A percentile compares a stretch with the other conserved stretches of the same genome.
These are phyloP conservation scores for Holcopasites calliopsidis DNA, from an alignment of 1,140 invertebrate species.

Conservation along the genomic window DNA sequence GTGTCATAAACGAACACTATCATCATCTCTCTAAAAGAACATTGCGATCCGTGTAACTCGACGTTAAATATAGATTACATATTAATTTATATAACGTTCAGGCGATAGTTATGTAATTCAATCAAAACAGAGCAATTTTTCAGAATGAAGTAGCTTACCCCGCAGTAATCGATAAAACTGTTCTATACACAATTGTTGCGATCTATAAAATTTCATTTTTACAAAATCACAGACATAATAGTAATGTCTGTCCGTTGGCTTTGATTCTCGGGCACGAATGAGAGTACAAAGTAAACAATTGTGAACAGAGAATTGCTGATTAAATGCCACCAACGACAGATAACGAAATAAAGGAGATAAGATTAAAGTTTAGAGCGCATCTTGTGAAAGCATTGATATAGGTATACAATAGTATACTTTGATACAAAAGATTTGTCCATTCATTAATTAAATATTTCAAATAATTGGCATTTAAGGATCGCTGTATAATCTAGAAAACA, in stretches of 20 bases:
- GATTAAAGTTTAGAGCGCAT: slow-evolving; percentile 40
- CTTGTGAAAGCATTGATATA: not conserved
- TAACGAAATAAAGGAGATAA: slow-evolving; percentile 45
- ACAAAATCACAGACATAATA: slow-evolving; percentile 35
- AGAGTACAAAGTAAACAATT: slow-evolving; percentile 33
- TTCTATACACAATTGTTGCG: slow-evolving; percentile 16
- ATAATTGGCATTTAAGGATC: too few relatives aligned
- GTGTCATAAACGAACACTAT: slow-evolving; percentile 94
- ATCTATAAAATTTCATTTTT: slow-evolving; percentile 46
- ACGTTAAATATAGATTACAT: not conserved
- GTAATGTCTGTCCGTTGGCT: slow-evolving; percentile 13
- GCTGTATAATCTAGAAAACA: too few relatives aligned
- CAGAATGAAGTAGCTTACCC: slow-evolving; percentile 41
- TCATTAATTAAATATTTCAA: too few relatives aligned
- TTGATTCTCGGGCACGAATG: slow-evolving; percentile 19
- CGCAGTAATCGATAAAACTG: slow-evolving; percentile 36
- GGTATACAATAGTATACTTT: not conserved
- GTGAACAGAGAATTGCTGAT: slow-evolving; percentile 21
- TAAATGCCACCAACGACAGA: slow-evolving; percentile 35
- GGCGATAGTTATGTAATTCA: not conserved
- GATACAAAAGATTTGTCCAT: too few relatives aligned
- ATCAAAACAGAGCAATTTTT: not conserved
- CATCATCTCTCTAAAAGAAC: slow-evolving; percentile 87
- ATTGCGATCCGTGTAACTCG: not conserved
- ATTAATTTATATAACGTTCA: not conserved